Base-by-base conservation (phyloP, 2,797 vertebrate genomes). In the Cephalopachus bancanus region DNA sequence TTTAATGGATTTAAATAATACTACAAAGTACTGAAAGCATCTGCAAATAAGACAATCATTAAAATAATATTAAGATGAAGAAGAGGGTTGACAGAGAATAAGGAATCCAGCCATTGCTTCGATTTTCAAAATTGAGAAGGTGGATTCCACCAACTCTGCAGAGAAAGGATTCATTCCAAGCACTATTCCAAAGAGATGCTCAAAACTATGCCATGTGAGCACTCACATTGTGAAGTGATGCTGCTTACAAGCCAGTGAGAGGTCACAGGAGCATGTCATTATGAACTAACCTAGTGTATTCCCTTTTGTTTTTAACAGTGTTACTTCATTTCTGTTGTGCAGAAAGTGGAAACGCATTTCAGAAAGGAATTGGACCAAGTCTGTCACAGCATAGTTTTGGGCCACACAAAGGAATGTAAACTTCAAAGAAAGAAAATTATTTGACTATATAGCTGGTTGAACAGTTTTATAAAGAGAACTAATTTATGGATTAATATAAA, bases 121-220 rank as follows among this genome's bases (percentile, higher is more conserved):
- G 53, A 2, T 95, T 91, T 96, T 90, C 83, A 85, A 94, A 93
- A 74, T 4, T 74, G 14, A 83, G 15, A 94, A 62, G 37, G 37
- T 62, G 5, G 37, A 64, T 85, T 85, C 57, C 30, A 57, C 0
- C 37, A 87, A 74, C 11, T 85, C 33, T 78, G 59, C 20, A 76
- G 26, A 92, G 53, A 16, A 55, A 71, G 33, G 53, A 64, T 62
- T 57, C 60, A 69, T 7, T 51, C 3, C 30, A 94, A 44, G 60
- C 28, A 65, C 0, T 5, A 65, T 69, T 95, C 62, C 30, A 80
- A 89, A 22, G 20, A 49, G 16, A 79, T 24, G 49, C 49, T 74
- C 91, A 62, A 85, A 79, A 44, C 26, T 11, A 11, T 24, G 44
- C 4, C 44, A 53, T 44, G 55, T 49, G 37, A 92, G 14, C 55